A percentile compares a stretch with the other conserved stretches of the same genome.
phyloP scores from a whole-genome alignment of 2,113 vertebrate species.

The Otis tarda region DNA sequence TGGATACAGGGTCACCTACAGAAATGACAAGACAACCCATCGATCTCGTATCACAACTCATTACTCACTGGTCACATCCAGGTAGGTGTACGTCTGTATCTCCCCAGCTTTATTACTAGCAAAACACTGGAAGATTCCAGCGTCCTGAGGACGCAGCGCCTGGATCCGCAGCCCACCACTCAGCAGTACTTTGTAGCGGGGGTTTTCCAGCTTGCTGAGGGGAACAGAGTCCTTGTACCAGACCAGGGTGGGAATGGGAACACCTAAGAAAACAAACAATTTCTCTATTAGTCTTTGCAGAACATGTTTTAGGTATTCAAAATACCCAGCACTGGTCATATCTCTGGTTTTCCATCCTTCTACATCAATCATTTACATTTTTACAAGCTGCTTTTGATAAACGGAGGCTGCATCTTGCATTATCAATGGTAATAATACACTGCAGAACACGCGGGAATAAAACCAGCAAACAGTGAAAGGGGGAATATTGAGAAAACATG shows the following conservation, averaged over 20 bases:
- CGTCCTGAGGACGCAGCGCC: conserved; percentile 82
- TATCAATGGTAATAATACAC: background rate
- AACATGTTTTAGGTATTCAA: background rate
- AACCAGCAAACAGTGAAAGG: background rate
- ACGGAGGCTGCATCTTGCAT: background rate
- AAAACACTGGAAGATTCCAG: conserved; percentile 94
- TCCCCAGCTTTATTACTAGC: conserved; percentile 88
- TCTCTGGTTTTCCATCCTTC: background rate
- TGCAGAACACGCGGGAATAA: conserved; percentile 2
- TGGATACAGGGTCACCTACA: background rate
- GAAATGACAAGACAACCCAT: background rate
- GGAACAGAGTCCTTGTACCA: conserved; percentile 91
- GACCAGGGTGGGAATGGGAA: conserved; percentile 83
- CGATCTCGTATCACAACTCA: accelerated
- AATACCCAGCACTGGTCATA: background rate
- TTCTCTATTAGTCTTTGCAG: background rate
- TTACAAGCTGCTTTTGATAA: background rate
- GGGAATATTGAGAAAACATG: conserved; percentile 26
- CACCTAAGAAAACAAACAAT: conserved; percentile 62
- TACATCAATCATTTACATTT: background rate
- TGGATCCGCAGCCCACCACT: conserved; percentile 83
- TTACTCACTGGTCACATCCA: conserved; percentile 92
- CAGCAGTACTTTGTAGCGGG: conserved; percentile 84
- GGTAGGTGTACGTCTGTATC: conserved; percentile 83
- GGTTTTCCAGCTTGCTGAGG: conserved; percentile 80